phyloP scores from a whole-genome alignment of 2,113 vertebrate genomes.

The Protobothrops flavoviridis region DNA sequence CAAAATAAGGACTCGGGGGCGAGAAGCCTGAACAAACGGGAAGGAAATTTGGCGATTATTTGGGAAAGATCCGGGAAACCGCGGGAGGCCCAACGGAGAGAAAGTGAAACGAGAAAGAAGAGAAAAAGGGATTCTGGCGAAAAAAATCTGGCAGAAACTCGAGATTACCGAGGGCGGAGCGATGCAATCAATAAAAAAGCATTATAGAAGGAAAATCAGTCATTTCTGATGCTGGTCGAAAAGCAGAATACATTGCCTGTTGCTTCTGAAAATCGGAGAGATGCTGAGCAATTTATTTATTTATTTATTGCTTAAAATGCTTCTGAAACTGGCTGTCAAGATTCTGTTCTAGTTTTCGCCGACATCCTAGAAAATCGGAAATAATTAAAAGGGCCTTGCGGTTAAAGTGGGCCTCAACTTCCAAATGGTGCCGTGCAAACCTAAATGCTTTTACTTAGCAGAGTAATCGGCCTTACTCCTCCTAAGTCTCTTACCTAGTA shows the following conservation, averaged over 20 bases:
- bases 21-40: neutral
- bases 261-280: neutral
- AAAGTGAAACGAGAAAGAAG: neutral
- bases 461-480: neutral
- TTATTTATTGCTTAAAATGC: neutral
- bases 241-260: neutral
- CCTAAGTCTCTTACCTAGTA: neutral
- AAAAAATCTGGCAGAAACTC: neutral
- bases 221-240: neutral
- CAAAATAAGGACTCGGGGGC: neutral
- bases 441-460: neutral
- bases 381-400: neutral
- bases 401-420: neutral
- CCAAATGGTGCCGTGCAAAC: neutral
- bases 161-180: neutral
- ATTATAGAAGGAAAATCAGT: neutral
- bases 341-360: neutral
- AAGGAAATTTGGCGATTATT: neutral
- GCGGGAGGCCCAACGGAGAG: neutral
- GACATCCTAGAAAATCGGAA: neutral
- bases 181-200: neutral
- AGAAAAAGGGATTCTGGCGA: neutral
- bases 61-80: neutral
- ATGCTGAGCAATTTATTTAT: neutral
- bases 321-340: neutral